Evolutionary conservation across 2,113 vertebrate genomes (phyloP), one percentile per base, ranked within the genome.

Genomic region (Procavia capensis): DNA sequence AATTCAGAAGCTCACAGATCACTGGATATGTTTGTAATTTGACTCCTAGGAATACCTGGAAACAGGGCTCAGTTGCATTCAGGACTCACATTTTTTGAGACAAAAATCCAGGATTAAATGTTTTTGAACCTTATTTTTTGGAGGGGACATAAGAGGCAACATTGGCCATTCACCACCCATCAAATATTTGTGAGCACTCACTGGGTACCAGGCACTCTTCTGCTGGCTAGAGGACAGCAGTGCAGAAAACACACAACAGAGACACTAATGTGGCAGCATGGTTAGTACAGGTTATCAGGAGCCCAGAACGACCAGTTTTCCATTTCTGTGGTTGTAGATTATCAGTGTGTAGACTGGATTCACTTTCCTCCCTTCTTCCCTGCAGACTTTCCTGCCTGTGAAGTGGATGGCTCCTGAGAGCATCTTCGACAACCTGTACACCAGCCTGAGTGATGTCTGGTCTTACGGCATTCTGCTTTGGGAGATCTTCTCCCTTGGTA

Each of bases 341-440:
- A 6, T 61, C 5, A 9, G n/a, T 20, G 54, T 0, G 0, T 2
- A 10, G 17, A 0, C 19, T 17, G 43, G 29, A 5, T 34, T 93
- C 92, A 36, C 79, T 13, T 7, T 47, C 68, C 57, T 57, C 9
- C 76, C 61, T 94, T 45, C 50, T 36, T 31, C 79, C 10, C 34
- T 90, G 59, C 97, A 99, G 99, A 99, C 99, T 19, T 99, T 99
- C 79, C 99, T 99, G 45, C 99, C 99, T 0, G 99, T 99, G 93
- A 99, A 99, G 98, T 99, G 99, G 99, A 99, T 99, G 99, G 99
- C 99, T 36, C 99, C 99, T 1, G 99, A 99, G 97, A 99, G 99
- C 94, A 99, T 99, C 98, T 99, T 99, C 84, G 99, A 99, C 98
- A 99, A 99, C 97, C 97, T 99, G 79, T 99, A 99, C 97, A 99